A percentile compares a stretch with the other conserved stretches of the same genome.
Evolutionary conservation across 2,888 invertebrate species (phyloP).

Genomic region (Chymomyza procnemis): DNA sequence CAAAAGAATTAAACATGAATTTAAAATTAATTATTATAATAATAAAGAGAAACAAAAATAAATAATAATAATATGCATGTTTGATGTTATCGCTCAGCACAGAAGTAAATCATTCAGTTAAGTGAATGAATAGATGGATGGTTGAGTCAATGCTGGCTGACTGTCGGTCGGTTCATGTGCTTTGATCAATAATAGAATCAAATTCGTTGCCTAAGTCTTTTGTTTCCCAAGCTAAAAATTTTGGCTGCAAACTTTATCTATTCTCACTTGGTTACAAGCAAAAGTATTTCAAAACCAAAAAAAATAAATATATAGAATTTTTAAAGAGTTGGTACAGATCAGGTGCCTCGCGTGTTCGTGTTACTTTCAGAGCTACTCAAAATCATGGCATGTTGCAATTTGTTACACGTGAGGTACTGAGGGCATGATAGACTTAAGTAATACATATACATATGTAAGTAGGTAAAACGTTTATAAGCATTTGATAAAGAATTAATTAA

Average conservation of each 20-base stretch:
- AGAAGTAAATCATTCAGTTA: not conserved
- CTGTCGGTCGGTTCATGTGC: not conserved
- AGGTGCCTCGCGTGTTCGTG: not conserved
- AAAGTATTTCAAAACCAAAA: slow-evolving; percentile 37
- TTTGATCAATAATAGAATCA: not conserved
- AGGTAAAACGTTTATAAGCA: too few relatives aligned
- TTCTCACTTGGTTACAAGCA: not conserved
- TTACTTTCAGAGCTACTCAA: not conserved
- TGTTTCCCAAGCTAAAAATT: not conserved
- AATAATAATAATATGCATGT: not conserved
- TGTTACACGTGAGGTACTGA: not conserved
- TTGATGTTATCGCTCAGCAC: not conserved
- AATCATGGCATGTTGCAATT: slow-evolving; percentile 14
- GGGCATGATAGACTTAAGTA: slow-evolving; percentile 41
- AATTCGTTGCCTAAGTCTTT: slow-evolving; percentile 1
- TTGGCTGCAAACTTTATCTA: not conserved
- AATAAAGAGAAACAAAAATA: not conserved
- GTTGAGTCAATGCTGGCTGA: not conserved
- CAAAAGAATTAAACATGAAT: slow-evolving; percentile 33
- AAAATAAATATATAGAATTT: slow-evolving; percentile 33
- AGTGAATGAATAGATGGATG: not conserved
- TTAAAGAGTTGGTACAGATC: slow-evolving; percentile 17
- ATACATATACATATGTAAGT: slow-evolving; percentile 28
- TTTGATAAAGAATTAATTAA: too few relatives aligned
- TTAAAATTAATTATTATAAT: slow-evolving; percentile 53